Conservation (phyloP, 2,113 vertebrate genomes). For the Tiliqua scincoides region DNA sequence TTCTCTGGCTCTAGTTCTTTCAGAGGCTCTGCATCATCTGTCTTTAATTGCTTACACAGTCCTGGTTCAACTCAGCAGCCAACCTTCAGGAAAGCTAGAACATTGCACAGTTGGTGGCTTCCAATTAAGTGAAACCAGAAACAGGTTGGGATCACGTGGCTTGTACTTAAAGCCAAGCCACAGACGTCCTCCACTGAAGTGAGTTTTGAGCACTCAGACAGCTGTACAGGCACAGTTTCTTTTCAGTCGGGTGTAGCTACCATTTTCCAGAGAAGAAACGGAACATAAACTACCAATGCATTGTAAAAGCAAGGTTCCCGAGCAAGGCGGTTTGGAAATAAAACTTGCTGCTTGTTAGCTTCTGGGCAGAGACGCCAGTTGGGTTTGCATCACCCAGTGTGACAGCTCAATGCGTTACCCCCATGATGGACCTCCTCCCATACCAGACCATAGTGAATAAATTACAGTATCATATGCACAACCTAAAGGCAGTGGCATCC, state of each 20-base stretch:
- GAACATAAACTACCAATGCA: too few species aligned
- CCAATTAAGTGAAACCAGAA: neutral
- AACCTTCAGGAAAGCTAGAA: fast-evolving
- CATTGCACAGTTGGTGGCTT: fast-evolving
- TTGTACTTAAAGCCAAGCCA: fast-evolving
- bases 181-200: neutral
- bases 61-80: fast-evolving
- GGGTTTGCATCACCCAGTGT: too few species aligned
- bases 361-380: too few species aligned
- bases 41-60: fast-evolving
- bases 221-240: neutral
- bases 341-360: too few species aligned
- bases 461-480: too few species aligned
- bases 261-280: fast-evolving
- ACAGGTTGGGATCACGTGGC: neutral
- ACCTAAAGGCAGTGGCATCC: too few species aligned
- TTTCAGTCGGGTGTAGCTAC: neutral
- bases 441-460: too few species aligned
- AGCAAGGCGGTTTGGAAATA: too few species aligned
- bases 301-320: too few species aligned
- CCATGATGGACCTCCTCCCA: too few species aligned
- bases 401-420: too few species aligned
- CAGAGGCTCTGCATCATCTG: fast-evolving
- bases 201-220: neutral
- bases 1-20: neutral